Conservation (phyloP, 2,888 invertebrate genomes). For the Oligia strigilis region DNA sequence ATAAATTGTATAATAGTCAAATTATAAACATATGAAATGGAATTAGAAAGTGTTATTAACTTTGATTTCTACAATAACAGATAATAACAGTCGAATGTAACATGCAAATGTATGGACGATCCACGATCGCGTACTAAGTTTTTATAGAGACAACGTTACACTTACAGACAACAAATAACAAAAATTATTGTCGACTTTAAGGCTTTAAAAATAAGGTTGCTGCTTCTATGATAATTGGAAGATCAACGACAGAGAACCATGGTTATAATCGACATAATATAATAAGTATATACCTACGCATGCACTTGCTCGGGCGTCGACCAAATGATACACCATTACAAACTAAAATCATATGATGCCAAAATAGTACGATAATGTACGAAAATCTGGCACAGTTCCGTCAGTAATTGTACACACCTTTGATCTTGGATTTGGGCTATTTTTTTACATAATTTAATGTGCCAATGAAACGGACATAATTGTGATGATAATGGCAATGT, state of each 20-base stretch:
- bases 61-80: conserved; percentile 72
- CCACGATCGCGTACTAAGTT: conserved; percentile 76
- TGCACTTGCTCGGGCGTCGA: conserved; percentile 78
- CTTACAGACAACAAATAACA: conserved; percentile 44
- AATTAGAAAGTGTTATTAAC: conserved; percentile 81
- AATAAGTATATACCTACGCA: conserved; percentile 78
- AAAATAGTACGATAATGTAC: conserved; percentile 73
- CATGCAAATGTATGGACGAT: conserved; percentile 80
- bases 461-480: conserved; percentile 56
- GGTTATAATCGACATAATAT: conserved; percentile 63
- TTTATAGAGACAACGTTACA: conserved; percentile 66
- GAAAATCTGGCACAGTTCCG: conserved; percentile 71
- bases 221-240: background rate
- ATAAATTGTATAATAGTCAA: conserved; percentile 40
- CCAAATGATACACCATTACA: conserved; percentile 80
- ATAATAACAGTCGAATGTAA: conserved; percentile 78
- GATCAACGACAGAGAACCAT: background rate
- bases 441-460: conserved; percentile 59
- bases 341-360: conserved; percentile 78
- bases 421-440: conserved; percentile 74
- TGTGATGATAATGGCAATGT: conserved; percentile 44
- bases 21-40: conserved; percentile 66
- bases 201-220: conserved; percentile 37
- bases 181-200: conserved; percentile 61
- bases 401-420: conserved; percentile 76